These are phyloP conservation scores for Callosobruchus maculatus DNA, from an alignment of 2,888 invertebrate species.

Conservation along the genomic window DNA sequence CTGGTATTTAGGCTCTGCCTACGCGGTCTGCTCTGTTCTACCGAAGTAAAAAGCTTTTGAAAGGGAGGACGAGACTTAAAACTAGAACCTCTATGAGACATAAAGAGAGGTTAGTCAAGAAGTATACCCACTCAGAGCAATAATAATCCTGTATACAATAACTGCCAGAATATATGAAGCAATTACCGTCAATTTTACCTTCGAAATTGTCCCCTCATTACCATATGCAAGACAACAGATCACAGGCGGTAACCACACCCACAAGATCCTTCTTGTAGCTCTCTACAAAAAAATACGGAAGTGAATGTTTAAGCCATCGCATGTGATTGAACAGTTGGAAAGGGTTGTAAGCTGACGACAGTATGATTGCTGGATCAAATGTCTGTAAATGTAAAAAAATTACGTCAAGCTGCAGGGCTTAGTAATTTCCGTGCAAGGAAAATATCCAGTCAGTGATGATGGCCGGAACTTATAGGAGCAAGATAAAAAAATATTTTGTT, in stretches of 20 bases:
- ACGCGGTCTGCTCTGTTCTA: too few relatives aligned
- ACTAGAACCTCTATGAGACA: too few relatives aligned
- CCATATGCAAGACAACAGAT: not conserved
- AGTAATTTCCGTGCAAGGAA: not conserved
- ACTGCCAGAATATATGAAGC: too few relatives aligned
- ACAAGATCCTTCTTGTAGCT: not conserved
- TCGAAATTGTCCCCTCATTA: not conserved
- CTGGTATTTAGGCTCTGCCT: too few relatives aligned
- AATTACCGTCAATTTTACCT: not conserved
- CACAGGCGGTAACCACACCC: not conserved
- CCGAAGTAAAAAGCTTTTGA: too few relatives aligned
- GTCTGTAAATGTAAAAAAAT: not conserved
- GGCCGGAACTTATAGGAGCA: too few relatives aligned
- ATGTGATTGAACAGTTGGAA: constrained; percentile 21
- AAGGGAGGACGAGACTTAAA: too few relatives aligned
- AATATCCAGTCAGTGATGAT: too few relatives aligned
- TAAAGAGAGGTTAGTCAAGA: too few relatives aligned
- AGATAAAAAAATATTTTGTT: too few relatives aligned
- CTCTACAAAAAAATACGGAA: constrained; percentile 12
- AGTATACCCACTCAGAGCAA: too few relatives aligned
- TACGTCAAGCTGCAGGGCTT: not conserved
- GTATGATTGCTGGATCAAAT: constrained; percentile 26
- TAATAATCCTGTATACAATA: too few relatives aligned
- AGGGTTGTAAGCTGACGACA: constrained; percentile 25
- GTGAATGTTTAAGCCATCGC: constrained; percentile 16